Conservation (phyloP, 2,888 invertebrate genomes). For the Lumbricus terrestris region DNA sequence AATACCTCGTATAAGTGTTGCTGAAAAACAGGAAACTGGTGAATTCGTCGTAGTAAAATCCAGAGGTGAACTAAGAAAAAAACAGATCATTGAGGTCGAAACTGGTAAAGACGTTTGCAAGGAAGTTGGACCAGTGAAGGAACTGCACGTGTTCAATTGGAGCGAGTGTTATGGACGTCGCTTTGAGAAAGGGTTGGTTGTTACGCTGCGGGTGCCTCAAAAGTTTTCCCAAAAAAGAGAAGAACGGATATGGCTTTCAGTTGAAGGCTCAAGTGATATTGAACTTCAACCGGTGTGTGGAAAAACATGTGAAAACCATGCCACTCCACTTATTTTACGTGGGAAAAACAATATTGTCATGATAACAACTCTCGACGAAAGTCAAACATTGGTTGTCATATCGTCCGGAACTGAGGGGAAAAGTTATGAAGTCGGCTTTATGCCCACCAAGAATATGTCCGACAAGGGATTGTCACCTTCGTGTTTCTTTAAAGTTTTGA, state of each 20-base stretch:
- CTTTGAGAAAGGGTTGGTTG: not conserved
- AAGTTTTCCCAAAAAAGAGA: not conserved
- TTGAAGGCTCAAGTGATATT: not conserved
- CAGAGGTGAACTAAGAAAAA: not conserved
- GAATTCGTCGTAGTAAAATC: not conserved
- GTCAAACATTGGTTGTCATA: not conserved
- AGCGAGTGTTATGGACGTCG: not conserved
- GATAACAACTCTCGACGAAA: not conserved
- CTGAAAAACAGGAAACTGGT: not conserved
- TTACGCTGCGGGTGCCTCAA: not conserved
- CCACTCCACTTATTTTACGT: not conserved
- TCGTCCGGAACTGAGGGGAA: not conserved
- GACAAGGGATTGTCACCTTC: not conserved
- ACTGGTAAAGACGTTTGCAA: not conserved
- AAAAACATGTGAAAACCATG: not conserved
- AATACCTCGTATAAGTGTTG: not conserved
- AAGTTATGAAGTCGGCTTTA: not conserved
- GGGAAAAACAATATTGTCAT: not conserved
- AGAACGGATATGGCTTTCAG: not conserved
- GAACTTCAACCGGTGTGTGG: not conserved
- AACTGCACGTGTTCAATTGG: not conserved
- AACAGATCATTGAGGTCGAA: not conserved
- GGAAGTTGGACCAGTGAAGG: not conserved
- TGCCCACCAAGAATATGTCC: not conserved
- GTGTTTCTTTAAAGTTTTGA: not conserved